Percentiles rank a stretch among this genome's conserved stretches.
Evolutionary conservation across 2,797 vertebrate genomes (phyloP).

Genomic region (Pseudochaenichthys georgianus): DNA sequence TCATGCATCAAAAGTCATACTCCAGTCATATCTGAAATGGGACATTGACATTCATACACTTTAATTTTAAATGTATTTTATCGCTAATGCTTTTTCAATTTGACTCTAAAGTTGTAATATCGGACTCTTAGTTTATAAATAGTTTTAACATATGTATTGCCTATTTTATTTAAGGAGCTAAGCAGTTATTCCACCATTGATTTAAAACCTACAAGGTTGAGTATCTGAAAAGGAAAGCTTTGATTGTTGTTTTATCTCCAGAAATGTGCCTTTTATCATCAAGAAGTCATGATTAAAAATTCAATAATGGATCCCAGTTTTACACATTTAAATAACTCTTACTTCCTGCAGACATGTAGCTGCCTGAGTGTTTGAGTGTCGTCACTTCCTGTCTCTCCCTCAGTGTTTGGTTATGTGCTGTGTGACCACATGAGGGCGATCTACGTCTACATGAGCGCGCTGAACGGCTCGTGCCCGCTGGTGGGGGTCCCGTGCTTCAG

Average conservation of each 20-base stretch:
- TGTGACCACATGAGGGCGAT: constrained; percentile 98
- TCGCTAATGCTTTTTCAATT: neutral
- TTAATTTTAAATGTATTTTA: neutral
- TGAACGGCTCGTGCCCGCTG: constrained; percentile 86
- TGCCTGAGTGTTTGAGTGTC: constrained; percentile 57
- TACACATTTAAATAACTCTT: neutral
- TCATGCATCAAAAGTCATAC: neutral
- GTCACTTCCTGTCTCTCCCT: constrained; percentile 76
- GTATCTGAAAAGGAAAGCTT: no score
- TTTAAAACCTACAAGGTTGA: no score
- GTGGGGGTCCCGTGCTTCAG: constrained; percentile 89
- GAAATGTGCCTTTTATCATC: neutral
- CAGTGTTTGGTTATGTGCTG: constrained; percentile 93
- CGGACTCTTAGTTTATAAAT: no score
- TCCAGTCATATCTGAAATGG: no score
- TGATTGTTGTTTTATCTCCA: no score
- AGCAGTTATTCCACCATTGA: no score
- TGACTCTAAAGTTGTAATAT: neutral
- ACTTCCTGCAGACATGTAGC: constrained; percentile 1
- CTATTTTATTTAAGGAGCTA: no score
- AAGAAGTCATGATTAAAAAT: neutral
- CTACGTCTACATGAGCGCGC: constrained; percentile 90
- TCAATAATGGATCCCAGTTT: neutral
- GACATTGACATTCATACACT: neutral
- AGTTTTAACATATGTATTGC: no score